Evolutionary conservation across 2,888 invertebrate species (phyloP), one percentile per base, ranked within the genome.

Genomic region (Campoplex capitator): DNA sequence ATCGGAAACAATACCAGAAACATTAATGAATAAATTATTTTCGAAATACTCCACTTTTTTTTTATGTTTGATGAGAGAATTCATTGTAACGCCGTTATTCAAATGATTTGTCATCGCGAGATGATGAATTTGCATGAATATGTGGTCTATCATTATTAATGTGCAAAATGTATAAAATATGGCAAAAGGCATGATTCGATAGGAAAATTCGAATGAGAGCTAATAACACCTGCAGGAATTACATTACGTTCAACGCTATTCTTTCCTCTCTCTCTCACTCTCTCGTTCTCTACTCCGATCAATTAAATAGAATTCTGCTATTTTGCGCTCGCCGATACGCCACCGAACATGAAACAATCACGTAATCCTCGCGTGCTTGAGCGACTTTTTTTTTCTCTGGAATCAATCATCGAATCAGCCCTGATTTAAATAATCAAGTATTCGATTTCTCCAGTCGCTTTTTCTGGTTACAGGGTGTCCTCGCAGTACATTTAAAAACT

Each of bases 351-450:
- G 45, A 35, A 75, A 62, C 74, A 68, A 79, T 70, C 28, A 13
- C 35, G 42, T 84, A 70, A 70, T 70, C 56, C 56, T 38, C 56
- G 68, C 58, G 35, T 45, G 75, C 75, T 70, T 58, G 62, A 73
- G 16, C 51, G n/a, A 54, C 13, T 68, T 68, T 62, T 78, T 23
- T 23, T 84, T 65, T 62, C 23, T 65, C 28, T 48, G 58, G 45
- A n/a, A 23, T 76, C 75, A 75, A 84, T 80, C 84, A 80, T 38
- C 51, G 68, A 56, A 58, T 6, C 48, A 56, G n/a, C 28, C 48
- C 13, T 54, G 58, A 80, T 80, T 80, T 84, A 51, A 80, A 79
- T 68, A 70, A 80, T 75, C n/a, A 73, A 78, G 28, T 42, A 68
- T 80, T 18, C 65, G 56, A 67, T 79, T 79, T 68, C 80, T 70